phyloP scores from a whole-genome alignment of 1,140 invertebrate species.

The Polypedilum vanderplanki region DNA sequence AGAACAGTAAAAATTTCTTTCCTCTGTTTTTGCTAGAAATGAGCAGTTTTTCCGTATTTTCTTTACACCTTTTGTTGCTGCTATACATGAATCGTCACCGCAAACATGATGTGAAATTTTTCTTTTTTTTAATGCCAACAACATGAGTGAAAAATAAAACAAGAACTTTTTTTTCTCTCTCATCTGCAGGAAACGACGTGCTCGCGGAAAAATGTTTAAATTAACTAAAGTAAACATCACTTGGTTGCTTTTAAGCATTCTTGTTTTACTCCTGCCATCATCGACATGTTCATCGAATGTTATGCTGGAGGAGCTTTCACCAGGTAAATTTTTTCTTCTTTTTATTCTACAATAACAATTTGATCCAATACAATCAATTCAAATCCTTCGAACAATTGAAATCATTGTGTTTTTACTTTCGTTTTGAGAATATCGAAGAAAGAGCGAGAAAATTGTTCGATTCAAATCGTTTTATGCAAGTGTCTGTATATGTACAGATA shows the following conservation, averaged over 20 bases:
- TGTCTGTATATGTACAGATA: not conserved
- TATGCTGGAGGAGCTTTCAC: slow-evolving; percentile 23
- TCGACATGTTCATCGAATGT: not conserved
- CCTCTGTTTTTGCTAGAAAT: not conserved
- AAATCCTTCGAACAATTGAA: not conserved
- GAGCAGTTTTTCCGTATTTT: not conserved
- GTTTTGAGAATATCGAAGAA: too few relatives aligned
- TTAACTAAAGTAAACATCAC: slow-evolving; percentile 18
- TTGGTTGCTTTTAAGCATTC: slow-evolving; percentile 7
- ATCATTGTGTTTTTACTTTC: not conserved
- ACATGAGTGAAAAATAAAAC: not conserved
- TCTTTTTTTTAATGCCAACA: not conserved
- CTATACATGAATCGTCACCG: not conserved
- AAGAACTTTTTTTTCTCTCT: not conserved
- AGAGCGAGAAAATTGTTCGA: slow-evolving; percentile 10
- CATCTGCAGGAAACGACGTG: slow-evolving; percentile 9
- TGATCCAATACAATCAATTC: not conserved
- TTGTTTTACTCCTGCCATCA: not conserved
- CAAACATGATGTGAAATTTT: slow-evolving; percentile 9
- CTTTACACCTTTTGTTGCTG: not conserved
- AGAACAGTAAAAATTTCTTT: too few relatives aligned
- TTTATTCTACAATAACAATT: not conserved
- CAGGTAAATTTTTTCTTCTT: not conserved
- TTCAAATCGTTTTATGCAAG: not conserved
- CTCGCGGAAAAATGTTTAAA: slow-evolving; percentile 21